Percentiles rank a stretch among this genome's conserved stretches.
Evolutionary conservation across 2,888 invertebrate species (phyloP).

Genomic region (Norana najaformis): DNA sequence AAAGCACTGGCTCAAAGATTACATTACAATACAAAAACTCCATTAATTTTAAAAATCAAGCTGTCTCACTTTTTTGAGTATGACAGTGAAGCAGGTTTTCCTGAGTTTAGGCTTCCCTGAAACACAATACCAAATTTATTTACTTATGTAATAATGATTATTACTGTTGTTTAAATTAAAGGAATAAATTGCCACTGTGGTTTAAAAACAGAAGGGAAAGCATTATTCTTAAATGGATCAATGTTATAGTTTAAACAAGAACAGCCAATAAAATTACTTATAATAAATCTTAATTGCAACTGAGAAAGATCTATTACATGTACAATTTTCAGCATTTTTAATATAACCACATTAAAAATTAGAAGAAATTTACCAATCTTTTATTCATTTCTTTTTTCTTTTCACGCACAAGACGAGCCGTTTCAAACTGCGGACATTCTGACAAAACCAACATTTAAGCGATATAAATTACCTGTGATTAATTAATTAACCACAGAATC

Average conservation of each 20-base stretch:
- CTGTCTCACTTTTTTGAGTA: conserved; percentile 19
- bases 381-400: conserved; percentile 70
- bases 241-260: background rate
- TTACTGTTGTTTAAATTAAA: background rate
- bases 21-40: background rate
- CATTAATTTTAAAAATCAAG: background rate
- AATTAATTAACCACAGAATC: background rate
- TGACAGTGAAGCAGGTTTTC: conserved; percentile 21
- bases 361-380: conserved; percentile 56
- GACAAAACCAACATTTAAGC: conserved; percentile 64
- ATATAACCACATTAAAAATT: background rate
- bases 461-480: background rate
- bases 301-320: background rate
- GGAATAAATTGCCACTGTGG: background rate
- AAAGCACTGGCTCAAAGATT: background rate
- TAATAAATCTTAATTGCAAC: background rate
- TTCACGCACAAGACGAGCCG: conserved; percentile 66
- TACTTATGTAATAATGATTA: background rate
- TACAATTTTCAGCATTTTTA: background rate
- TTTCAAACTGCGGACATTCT: conserved; percentile 86
- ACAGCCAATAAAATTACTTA: background rate
- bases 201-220: background rate
- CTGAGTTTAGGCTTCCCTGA: conserved; percentile 3
- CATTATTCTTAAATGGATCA: background rate
- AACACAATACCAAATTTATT: background rate